Evolutionary conservation across 2,113 vertebrate species (phyloP).

Genomic region (Smithornis capensis): DNA sequence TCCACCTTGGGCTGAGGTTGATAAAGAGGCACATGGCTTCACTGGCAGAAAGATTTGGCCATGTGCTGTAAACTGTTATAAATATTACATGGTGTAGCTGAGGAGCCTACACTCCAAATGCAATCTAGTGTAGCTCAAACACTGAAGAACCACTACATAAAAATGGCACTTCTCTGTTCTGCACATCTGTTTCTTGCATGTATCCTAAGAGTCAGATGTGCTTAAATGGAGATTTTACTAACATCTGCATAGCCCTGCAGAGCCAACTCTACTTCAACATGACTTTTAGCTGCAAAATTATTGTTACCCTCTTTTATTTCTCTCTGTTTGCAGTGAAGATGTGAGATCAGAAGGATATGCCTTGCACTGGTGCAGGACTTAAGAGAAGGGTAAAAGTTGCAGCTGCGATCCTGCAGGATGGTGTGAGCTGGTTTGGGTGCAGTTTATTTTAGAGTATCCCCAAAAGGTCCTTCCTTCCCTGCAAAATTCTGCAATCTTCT

Average conservation of each 20-base stretch:
- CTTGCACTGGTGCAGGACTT: neutral
- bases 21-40: neutral
- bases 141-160: conserved; percentile 11
- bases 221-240: conserved; percentile 17
- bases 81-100: neutral
- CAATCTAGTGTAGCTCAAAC: conserved; percentile 3
- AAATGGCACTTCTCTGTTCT: conserved; percentile 24
- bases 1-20: neutral
- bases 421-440: neutral
- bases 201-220: neutral
- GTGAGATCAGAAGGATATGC: neutral
- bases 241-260: neutral
- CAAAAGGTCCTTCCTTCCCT: neutral
- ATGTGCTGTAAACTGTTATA: neutral
- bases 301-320: neutral
- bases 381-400: neutral
- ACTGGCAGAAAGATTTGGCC: neutral
- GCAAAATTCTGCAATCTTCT: neutral
- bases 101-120: neutral
- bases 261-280: neutral
- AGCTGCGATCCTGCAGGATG: neutral
- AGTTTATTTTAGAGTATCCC: neutral
- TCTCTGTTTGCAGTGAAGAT: neutral
- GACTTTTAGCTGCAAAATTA: neutral
- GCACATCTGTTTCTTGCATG: conserved; percentile 43